phyloP scores from a whole-genome alignment of 2,888 invertebrate species.

The Scaeva pyrastri region DNA sequence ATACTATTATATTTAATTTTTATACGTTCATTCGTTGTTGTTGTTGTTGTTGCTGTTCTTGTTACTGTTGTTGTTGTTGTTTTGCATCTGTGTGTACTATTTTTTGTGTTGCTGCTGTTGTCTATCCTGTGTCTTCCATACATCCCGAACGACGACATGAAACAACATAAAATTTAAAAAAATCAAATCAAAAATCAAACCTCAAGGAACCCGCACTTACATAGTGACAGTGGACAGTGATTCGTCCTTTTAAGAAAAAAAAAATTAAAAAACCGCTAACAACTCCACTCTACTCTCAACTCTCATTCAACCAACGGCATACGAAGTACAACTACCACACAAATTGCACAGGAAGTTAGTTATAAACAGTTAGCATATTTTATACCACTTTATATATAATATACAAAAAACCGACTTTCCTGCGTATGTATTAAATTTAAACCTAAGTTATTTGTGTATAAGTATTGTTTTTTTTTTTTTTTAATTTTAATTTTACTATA shows the following conservation, averaged over 20 bases:
- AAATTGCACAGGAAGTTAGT: conserved; percentile 61
- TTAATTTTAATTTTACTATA: conserved; percentile 25
- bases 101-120: conserved; percentile 45
- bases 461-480: conserved; percentile 21
- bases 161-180: conserved; percentile 34
- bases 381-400: conserved; percentile 5
- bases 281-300: background rate
- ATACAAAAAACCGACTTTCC: conserved; percentile 21
- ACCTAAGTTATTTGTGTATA: conserved; percentile 28
- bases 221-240: conserved; percentile 55
- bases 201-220: conserved; percentile 24
- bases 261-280: conserved; percentile 31
- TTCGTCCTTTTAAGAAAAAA: conserved; percentile 26
- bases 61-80: conserved; percentile 4
- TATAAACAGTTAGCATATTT: conserved; percentile 48
- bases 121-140: conserved; percentile 24
- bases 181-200: conserved; percentile 19
- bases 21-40: conserved; percentile 37
- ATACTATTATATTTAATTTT: conserved; percentile 41
- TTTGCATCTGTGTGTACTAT: conserved; percentile 14
- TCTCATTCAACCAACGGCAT: conserved; percentile 53
- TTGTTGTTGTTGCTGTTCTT: conserved; percentile 26
- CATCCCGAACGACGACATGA: background rate
- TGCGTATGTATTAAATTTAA: conserved; percentile 56
- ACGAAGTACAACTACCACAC: conserved; percentile 57